A percentile compares a stretch with the other conserved stretches of the same genome.
Conservation (phyloP, 2,113 vertebrate species). For the Pseudolaguvia tuberculata region DNA sequence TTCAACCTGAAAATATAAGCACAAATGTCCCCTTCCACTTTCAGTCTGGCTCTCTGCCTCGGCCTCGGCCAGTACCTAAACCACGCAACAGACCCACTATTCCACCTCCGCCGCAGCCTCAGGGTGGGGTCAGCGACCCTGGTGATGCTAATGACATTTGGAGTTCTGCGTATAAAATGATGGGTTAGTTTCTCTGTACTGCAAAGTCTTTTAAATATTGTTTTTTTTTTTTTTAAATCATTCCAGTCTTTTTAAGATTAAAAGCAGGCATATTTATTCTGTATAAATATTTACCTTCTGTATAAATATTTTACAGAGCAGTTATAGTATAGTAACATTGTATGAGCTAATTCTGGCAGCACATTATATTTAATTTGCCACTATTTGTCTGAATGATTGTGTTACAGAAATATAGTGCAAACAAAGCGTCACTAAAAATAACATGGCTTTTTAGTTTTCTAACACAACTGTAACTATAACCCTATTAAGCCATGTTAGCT, state of each 20-base stretch:
- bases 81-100: constrained; percentile 85
- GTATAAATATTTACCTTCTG: background rate
- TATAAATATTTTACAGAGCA: background rate
- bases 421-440: background rate
- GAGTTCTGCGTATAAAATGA: constrained; percentile 72
- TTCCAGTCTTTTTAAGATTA: background rate
- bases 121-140: constrained; percentile 33
- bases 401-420: background rate
- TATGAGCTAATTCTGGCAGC: background rate
- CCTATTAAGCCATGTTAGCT: background rate
- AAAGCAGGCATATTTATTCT: background rate
- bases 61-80: constrained; percentile 85
- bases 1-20: constrained; percentile 58
- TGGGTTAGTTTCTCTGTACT: constrained; percentile 71
- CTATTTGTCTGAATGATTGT: background rate
- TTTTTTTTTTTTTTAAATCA: background rate
- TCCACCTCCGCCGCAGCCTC: constrained; percentile 87
- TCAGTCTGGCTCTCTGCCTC: constrained; percentile 75
- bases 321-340: background rate
- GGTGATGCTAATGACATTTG: constrained; percentile 53
- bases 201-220: constrained; percentile 9
- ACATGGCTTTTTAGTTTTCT: background rate
- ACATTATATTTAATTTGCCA: too few species aligned
- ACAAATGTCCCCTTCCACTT: constrained; percentile 54
- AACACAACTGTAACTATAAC: too few species aligned